A percentile compares a stretch with the other conserved stretches of the same genome.
Evolutionary conservation across 2,888 invertebrate genomes (phyloP).

Genomic region (Dromius quadrimaculatus): DNA sequence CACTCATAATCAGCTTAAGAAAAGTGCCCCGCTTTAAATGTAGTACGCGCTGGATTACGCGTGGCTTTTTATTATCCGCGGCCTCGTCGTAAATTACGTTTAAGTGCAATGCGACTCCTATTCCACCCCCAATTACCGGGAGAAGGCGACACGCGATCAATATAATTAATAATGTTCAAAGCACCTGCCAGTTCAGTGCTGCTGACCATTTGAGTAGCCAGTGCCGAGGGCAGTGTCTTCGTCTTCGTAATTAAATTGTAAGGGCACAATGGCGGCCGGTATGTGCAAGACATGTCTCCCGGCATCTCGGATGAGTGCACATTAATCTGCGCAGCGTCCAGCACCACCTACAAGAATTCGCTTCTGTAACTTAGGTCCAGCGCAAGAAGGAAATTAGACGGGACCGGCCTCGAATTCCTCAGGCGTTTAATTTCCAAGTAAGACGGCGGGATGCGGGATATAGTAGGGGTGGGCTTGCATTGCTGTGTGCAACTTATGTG

Average conservation of each 20-base stretch:
- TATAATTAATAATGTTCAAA: slow-evolving; percentile 42
- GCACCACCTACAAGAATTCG: slow-evolving; percentile 64
- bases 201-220: slow-evolving; percentile 12
- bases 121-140: slow-evolving; percentile 33
- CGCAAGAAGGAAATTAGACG: slow-evolving; percentile 62
- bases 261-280: slow-evolving; percentile 41
- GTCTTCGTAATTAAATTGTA: slow-evolving; percentile 51
- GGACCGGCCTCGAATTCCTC: slow-evolving; percentile 64
- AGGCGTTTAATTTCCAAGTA: slow-evolving; percentile 65
- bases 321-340: slow-evolving; percentile 53
- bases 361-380: slow-evolving; percentile 59
- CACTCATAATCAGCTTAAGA: slow-evolving; percentile 69
- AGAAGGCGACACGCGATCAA: slow-evolving; percentile 18
- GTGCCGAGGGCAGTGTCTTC: neutral
- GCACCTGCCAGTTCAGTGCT: slow-evolving; percentile 14
- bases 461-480: slow-evolving; percentile 53
- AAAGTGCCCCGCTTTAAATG: slow-evolving; percentile 67
- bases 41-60: slow-evolving; percentile 64
- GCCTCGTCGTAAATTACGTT: slow-evolving; percentile 62
- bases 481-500: slow-evolving; percentile 49
- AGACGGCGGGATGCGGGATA: slow-evolving; percentile 58
- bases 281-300: slow-evolving; percentile 49
- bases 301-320: slow-evolving; percentile 60
- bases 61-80: slow-evolving; percentile 61
- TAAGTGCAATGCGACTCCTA: slow-evolving; percentile 53